Evolutionary conservation across 2,113 vertebrate genomes (phyloP), one percentile per base, ranked within the genome.

Genomic region (Mola mola): DNA sequence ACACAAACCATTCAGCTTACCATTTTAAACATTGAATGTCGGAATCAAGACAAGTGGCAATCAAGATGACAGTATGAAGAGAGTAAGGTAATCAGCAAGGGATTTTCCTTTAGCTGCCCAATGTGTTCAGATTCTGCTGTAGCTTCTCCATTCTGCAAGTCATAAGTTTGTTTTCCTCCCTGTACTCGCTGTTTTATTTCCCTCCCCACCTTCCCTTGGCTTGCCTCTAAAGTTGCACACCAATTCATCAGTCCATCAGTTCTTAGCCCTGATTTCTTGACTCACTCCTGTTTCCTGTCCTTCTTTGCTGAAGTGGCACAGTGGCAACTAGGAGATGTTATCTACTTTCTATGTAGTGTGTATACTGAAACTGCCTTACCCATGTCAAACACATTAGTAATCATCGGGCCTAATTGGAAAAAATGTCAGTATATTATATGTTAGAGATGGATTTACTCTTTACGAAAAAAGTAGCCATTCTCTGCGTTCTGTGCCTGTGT

Each of bases 401-500:
- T 68, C 15, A 53, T 28, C 57, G 61, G 66, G 58, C 68, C 43
- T 51, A 69, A 44, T 28, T 19, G 66, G 37, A 43, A 9, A 26
- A 49, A 8, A 42, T 10, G 19, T 9, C 26, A 28, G 4, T 4
- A 28, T 77, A 40, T 78, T 51, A 49, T 75, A 47, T 78, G 71
- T 75, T 81, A 72, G 76, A 85, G 82, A 79, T 85, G 75, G 80
- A 49, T 79, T 76, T 72, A 60, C 55, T 85, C 55, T 61, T 72
- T 52, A 24, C 41, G 53, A 59, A 59, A 70, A 72, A 55, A 66
- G 75, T 72, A 79, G 50, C 76, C 76, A 73, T 66, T 72, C 68
- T 85, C 67, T 86, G 53, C 84, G 77, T 83, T 75, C 59, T 75
- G 82, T 86, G 78, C 71, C 79, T 83, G 82, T 83, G 79, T 78